Conservation (phyloP, 2,113 vertebrate species). For the Notothenia coriiceps region DNA sequence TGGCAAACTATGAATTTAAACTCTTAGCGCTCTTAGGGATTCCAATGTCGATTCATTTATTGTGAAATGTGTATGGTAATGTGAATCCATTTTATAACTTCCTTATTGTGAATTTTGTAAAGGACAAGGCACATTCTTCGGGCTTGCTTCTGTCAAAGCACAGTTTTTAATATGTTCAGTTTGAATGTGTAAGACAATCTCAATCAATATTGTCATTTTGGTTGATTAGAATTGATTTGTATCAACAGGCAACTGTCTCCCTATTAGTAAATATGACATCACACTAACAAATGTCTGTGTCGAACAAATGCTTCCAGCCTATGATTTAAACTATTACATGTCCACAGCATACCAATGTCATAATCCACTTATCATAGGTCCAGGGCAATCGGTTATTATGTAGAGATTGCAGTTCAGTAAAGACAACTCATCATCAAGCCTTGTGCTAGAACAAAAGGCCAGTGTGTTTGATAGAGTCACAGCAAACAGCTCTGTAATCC, state of each 20-base stretch:
- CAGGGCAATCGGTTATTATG: slow-evolving; percentile 13
- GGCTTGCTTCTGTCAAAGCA: not conserved
- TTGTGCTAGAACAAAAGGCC: slow-evolving; percentile 75
- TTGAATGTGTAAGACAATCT: not conserved
- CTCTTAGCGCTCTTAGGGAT: not conserved
- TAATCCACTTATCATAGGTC: slow-evolving; percentile 11
- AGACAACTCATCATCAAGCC: slow-evolving; percentile 43
- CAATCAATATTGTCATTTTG: too few relatives aligned
- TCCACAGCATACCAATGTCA: not conserved
- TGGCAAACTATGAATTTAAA: not conserved
- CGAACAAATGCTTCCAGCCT: not conserved
- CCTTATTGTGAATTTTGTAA: not conserved
- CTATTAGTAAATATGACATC: not conserved
- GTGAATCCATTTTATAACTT: not conserved
- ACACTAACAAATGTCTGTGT: not conserved
- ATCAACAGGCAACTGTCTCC: not conserved
- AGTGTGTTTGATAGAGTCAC: slow-evolving; percentile 77
- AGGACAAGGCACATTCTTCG: not conserved
- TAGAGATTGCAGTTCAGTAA: slow-evolving; percentile 7
- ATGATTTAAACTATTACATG: not conserved
- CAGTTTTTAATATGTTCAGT: not conserved
- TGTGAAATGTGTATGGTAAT: not conserved
- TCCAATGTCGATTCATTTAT: not conserved
- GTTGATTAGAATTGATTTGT: too few relatives aligned
- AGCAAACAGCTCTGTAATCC: slow-evolving; percentile 87